Percentiles rank a stretch among this genome's conserved stretches.
phyloP scores from a whole-genome alignment of 1,140 invertebrate genomes.

The Bombus fervidus region DNA sequence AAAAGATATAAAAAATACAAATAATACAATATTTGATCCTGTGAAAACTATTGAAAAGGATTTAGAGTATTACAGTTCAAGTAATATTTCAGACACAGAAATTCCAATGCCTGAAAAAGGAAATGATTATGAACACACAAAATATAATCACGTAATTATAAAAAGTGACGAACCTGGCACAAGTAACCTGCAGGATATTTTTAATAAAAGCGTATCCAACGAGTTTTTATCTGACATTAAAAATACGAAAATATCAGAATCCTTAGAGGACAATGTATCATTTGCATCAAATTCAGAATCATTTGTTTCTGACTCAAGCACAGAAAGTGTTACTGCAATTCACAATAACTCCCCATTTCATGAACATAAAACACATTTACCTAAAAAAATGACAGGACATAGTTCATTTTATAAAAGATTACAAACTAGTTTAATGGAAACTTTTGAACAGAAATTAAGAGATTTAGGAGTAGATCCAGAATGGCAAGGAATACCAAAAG shows the following conservation, averaged over 20 bases:
- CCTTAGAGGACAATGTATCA: slow-evolving; percentile 13
- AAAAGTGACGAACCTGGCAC: not conserved
- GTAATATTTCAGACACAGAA: slow-evolving; percentile 4
- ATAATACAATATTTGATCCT: not conserved
- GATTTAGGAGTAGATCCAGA: slow-evolving; percentile 84
- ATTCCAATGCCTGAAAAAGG: not conserved
- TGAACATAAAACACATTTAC: slow-evolving; percentile 4
- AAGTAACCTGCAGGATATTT: not conserved
- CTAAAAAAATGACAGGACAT: not conserved
- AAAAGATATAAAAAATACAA: not conserved
- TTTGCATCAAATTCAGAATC: slow-evolving; percentile 42
- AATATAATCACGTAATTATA: not conserved
- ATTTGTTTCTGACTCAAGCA: slow-evolving; percentile 27
- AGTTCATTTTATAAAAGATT: slow-evolving; percentile 2
- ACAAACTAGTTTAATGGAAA: slow-evolving; percentile 26
- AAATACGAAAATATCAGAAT: slow-evolving; percentile 17
- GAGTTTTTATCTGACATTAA: not conserved
- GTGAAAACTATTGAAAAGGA: not conserved
- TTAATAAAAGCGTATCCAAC: not conserved
- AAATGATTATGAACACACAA: not conserved
- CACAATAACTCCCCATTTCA: slow-evolving; percentile 18
- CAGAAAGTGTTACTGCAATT: slow-evolving; percentile 36
- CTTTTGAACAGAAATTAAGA: slow-evolving; percentile 77
- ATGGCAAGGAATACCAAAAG: slow-evolving; percentile 81
- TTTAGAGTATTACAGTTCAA: slow-evolving; percentile 15